Evolutionary conservation across 2,797 vertebrate genomes (phyloP).

Genomic region (Bryconaethiops microstoma): DNA sequence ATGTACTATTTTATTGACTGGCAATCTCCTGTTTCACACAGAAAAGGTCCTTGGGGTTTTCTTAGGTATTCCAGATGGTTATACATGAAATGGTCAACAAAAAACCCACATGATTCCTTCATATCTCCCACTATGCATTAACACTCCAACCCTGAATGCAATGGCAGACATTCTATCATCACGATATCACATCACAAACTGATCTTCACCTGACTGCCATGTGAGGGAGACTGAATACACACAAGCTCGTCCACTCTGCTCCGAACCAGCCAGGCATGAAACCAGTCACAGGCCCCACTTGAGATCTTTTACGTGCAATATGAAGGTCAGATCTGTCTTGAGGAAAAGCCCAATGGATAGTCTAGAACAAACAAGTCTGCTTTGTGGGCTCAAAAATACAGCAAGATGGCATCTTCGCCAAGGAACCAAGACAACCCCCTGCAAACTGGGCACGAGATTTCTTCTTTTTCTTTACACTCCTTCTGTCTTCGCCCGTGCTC

Average conservation of each 20-base stretch:
- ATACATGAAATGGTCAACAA: slow-evolving; percentile 25
- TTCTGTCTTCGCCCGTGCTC: background rate
- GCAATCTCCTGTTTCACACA: slow-evolving; percentile 10
- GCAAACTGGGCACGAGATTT: background rate
- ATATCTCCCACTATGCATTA: slow-evolving; percentile 36
- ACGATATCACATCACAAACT: slow-evolving; percentile 13
- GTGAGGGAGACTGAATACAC: background rate
- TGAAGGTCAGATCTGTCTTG: background rate
- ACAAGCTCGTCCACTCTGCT: background rate
- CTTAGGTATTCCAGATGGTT: slow-evolving; percentile 47
- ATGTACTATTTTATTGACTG: background rate
- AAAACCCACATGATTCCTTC: slow-evolving; percentile 28
- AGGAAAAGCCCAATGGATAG: slow-evolving; percentile 23
- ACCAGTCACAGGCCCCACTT: background rate
- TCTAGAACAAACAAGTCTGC: slow-evolving; percentile 13
- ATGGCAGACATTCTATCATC: slow-evolving; percentile 34
- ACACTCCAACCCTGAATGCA: slow-evolving; percentile 27
- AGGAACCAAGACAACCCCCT: background rate
- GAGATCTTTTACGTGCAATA: slow-evolving; percentile 21
- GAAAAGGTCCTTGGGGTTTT: slow-evolving; percentile 43
- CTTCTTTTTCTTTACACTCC: slow-evolving; percentile 42
- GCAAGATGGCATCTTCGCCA: slow-evolving; percentile 9
- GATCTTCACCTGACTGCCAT: slow-evolving; percentile 19
- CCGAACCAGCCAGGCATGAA: background rate
- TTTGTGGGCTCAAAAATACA: slow-evolving; percentile 13